phyloP scores from a whole-genome alignment of 2,113 vertebrate genomes.

The Aramus guarauna region DNA sequence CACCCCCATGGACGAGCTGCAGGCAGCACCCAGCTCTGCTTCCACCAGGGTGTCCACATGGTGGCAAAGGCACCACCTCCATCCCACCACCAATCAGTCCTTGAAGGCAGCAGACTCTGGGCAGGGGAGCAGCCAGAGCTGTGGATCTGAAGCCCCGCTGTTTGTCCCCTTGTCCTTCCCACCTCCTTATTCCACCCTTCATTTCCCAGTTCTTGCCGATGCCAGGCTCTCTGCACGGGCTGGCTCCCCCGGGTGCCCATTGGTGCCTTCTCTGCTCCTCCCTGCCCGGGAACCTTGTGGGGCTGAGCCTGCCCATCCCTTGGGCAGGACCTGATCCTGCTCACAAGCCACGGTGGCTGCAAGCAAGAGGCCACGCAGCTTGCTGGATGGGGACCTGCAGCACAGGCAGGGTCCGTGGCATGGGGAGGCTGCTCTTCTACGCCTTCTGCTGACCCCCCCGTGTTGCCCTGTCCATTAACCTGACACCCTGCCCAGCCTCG shows the following conservation, averaged over 20 bases:
- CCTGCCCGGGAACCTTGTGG: neutral
- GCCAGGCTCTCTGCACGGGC: neutral
- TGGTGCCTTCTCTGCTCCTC: neutral
- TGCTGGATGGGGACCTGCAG: neutral
- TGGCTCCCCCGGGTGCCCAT: neutral
- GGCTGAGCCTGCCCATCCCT: neutral
- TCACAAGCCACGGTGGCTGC: neutral
- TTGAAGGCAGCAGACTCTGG: neutral
- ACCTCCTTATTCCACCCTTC: neutral
- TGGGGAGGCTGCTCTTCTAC: neutral
- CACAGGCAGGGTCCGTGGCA: accelerated
- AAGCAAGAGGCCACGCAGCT: neutral
- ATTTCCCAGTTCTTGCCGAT: accelerated
- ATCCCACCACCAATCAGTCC: neutral
- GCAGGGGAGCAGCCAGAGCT: neutral
- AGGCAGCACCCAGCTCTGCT: neutral
- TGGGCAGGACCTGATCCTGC: neutral
- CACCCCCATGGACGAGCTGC: neutral
- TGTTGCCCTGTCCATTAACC: neutral
- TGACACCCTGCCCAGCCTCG: neutral
- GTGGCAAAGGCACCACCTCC: neutral
- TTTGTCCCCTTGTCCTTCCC: neutral
- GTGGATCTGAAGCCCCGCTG: neutral
- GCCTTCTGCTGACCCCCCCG: neutral
- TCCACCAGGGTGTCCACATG: neutral